A percentile compares a stretch with the other conserved stretches of the same genome.
Conservation (phyloP, 1,140 invertebrate genomes). For the Probaryconus sp. region DNA sequence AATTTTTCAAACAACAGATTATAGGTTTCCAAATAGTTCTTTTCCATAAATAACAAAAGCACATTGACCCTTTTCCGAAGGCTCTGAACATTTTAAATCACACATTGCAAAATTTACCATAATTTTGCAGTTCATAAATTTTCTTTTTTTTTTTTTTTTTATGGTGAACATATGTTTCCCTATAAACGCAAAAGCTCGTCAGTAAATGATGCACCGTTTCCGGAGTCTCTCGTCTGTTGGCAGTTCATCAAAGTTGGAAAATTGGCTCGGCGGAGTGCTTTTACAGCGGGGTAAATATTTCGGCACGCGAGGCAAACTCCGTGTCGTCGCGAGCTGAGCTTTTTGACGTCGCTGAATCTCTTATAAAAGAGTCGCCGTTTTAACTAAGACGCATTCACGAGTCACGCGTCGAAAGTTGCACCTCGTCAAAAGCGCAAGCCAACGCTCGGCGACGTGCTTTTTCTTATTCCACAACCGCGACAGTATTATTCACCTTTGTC, state of each 20-base stretch:
- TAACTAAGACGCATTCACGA: constrained; percentile 68
- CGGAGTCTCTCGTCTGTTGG: constrained; percentile 64
- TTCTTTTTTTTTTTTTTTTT: no score
- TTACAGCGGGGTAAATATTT: constrained; percentile 69
- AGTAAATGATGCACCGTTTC: constrained; percentile 63
- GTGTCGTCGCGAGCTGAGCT: constrained; percentile 54
- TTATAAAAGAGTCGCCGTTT: constrained; percentile 71
- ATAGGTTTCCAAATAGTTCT: no score
- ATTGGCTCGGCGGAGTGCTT: constrained; percentile 66
- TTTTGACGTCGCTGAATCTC: constrained; percentile 67
- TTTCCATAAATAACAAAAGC: no score
- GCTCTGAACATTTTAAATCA: no score
- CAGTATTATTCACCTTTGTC: constrained; percentile 47
- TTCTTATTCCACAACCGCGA: constrained; percentile 36
- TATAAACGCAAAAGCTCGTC: constrained; percentile 11
- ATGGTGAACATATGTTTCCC: no score
- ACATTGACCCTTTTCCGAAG: no score
- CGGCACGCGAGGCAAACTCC: constrained; percentile 40
- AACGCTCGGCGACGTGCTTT: constrained; percentile 25
- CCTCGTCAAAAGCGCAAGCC: constrained; percentile 42
- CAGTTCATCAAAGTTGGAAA: constrained; percentile 66
- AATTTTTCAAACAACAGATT: no score
- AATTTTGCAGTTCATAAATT: no score
- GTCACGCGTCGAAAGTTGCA: constrained; percentile 50
- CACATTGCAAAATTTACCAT: neutral